Conservation (phyloP, 1,140 invertebrate species). For the Diorhabda sublineata region DNA sequence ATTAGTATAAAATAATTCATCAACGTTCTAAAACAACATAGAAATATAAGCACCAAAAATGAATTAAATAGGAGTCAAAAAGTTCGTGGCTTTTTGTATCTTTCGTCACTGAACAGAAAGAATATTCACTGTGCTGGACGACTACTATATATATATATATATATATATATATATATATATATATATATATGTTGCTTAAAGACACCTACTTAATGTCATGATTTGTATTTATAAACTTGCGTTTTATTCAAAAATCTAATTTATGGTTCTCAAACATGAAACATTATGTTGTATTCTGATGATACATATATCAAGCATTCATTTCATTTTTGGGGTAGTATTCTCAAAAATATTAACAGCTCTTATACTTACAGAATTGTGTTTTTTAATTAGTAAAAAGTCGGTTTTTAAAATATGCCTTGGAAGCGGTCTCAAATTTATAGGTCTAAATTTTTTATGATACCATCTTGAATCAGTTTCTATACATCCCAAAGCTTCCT, state of each 20-base stretch:
- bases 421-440: constrained; percentile 41
- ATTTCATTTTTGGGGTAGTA: too few relatives aligned
- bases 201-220: too few relatives aligned
- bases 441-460: constrained; percentile 36
- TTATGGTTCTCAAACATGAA: too few relatives aligned
- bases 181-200: too few relatives aligned
- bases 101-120: neutral
- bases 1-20: constrained; percentile 14
- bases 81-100: neutral
- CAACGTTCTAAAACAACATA: constrained; percentile 1
- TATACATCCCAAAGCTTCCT: constrained; percentile 41
- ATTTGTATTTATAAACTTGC: too few relatives aligned
- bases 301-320: too few relatives aligned
- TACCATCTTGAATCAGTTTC: constrained; percentile 40
- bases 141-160: too few relatives aligned
- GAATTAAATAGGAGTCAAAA: neutral
- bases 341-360: neutral
- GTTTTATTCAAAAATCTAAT: too few relatives aligned
- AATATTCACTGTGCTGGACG: neutral
- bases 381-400: constrained; percentile 34
- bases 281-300: too few relatives aligned
- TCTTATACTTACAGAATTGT: neutral
- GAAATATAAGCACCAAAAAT: neutral
- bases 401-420: constrained; percentile 42
- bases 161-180: too few relatives aligned